A percentile compares a stretch with the other conserved stretches of the same genome.
Conservation (phyloP, 1,140 invertebrate species). For the Bombus ignitus region DNA sequence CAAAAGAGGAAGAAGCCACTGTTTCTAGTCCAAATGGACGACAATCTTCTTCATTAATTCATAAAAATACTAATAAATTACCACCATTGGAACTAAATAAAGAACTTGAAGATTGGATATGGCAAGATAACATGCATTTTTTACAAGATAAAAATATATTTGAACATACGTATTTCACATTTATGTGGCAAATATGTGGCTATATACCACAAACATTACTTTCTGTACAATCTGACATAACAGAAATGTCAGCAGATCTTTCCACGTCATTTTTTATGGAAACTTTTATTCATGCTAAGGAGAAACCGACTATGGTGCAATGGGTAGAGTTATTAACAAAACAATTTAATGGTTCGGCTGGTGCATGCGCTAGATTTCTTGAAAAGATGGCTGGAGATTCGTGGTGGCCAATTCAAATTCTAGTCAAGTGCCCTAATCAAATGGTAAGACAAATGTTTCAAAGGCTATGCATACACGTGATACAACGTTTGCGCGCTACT, state of each 20-base stretch:
- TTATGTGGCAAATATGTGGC: constrained; percentile 98
- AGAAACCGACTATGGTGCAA: constrained; percentile 98
- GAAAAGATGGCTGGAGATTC: constrained; percentile 95
- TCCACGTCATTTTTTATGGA: constrained; percentile 97
- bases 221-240: constrained; percentile 90
- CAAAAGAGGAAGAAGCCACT: constrained; percentile 80
- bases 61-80: constrained; percentile 70
- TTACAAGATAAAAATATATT: constrained; percentile 97
- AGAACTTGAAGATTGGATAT: constrained; percentile 95
- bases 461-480: constrained; percentile 95
- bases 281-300: constrained; percentile 98
- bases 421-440: constrained; percentile 97
- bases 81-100: constrained; percentile 87
- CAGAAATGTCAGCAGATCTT: constrained; percentile 92
- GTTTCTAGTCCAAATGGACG: constrained; percentile 72
- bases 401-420: constrained; percentile 97
- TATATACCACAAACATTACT: constrained; percentile 95
- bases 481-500: constrained; percentile 89
- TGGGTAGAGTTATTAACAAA: constrained; percentile 98
- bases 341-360: constrained; percentile 95
- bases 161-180: constrained; percentile 96
- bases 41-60: constrained; percentile 59
- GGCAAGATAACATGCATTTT: constrained; percentile 98
- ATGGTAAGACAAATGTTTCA: constrained; percentile 97
- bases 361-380: constrained; percentile 96